These are phyloP conservation scores for Salvelinus alpinus DNA, from an alignment of 2,113 vertebrate species.

Conservation along the genomic window DNA sequence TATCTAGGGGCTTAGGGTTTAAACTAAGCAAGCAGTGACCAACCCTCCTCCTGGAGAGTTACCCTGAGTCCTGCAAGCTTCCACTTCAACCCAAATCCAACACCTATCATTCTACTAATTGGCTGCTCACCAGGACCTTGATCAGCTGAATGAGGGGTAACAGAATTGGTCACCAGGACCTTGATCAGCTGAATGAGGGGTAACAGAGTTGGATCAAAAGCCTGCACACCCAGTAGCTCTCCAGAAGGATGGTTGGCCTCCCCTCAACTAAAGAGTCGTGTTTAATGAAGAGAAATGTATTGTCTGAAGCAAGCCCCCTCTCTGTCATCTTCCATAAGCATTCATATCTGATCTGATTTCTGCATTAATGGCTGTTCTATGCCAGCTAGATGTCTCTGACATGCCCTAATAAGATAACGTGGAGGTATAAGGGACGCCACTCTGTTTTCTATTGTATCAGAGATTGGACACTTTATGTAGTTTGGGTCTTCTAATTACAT, in stretches of 20 bases:
- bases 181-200: too few relatives aligned
- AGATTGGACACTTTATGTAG: conserved; percentile 65
- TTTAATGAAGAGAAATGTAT: conserved; percentile 16
- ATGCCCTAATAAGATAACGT: conserved; percentile 64
- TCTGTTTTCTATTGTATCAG: conserved; percentile 64
- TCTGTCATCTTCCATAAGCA: conserved; percentile 42
- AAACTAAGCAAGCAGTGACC: too few relatives aligned
- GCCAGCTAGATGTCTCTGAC: background rate
- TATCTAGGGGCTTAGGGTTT: too few relatives aligned
- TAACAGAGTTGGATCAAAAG: too few relatives aligned
- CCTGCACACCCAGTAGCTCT: too few relatives aligned
- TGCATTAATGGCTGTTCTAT: conserved; percentile 6
- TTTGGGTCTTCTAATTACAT: conserved; percentile 68
- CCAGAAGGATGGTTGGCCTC: too few relatives aligned
- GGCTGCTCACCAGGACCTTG: background rate
- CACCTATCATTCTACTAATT: too few relatives aligned
- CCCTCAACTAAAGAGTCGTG: too few relatives aligned
- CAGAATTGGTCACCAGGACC: background rate
- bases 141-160: too few relatives aligned
- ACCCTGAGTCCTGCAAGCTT: too few relatives aligned
- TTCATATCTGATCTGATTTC: conserved; percentile 3
- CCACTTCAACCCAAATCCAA: too few relatives aligned
- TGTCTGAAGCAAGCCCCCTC: conserved; percentile 19
- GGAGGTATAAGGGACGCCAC: conserved; percentile 42
- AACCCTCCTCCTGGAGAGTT: background rate